Conservation (phyloP, 2,113 vertebrate genomes). For the Bungarus multicinctus region DNA sequence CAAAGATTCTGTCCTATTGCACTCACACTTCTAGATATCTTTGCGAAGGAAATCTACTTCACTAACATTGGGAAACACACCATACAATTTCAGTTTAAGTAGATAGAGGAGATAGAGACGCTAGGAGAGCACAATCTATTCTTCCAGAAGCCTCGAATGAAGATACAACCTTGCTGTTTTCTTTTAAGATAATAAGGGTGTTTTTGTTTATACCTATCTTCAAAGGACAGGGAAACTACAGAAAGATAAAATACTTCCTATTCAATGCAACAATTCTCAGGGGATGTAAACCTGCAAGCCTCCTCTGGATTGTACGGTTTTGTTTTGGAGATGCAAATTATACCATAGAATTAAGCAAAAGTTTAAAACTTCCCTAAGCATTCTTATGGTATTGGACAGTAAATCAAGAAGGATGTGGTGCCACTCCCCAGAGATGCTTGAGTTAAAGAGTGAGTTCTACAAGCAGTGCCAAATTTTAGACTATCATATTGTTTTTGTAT, state of each 20-base stretch:
- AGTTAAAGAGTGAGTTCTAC: neutral
- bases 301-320: neutral
- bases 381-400: neutral
- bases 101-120: neutral
- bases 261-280: too few relatives aligned
- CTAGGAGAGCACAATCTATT: neutral
- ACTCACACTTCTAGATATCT: neutral
- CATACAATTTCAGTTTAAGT: neutral
- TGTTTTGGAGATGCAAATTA: conserved; percentile 8
- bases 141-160: neutral
- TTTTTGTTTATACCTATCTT: neutral
- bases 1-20: neutral
- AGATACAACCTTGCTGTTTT: neutral
- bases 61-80: neutral
- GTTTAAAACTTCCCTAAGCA: neutral
- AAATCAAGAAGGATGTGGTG: neutral
- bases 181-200: neutral
- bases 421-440: neutral
- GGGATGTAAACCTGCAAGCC: neutral
- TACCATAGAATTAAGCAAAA: neutral
- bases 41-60: neutral
- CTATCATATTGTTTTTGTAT: neutral
- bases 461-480: neutral
- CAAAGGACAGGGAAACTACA: neutral
- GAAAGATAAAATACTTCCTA: conserved; percentile 13